Conservation (phyloP, 2,888 invertebrate genomes). For the Horisme vitalbata region DNA sequence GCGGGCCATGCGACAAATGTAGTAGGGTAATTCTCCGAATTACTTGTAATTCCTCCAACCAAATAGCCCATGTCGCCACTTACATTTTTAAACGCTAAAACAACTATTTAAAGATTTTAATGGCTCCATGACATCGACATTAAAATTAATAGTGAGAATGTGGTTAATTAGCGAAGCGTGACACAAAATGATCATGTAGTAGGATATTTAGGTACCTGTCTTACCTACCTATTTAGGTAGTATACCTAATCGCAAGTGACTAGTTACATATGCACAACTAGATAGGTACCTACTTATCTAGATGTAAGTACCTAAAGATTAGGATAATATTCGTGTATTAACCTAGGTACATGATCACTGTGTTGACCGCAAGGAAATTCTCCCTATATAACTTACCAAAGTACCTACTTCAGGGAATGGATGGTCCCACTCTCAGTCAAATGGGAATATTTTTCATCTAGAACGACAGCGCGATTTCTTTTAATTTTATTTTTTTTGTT, state of each 20-base stretch:
- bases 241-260: background rate
- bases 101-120: constrained; percentile 36
- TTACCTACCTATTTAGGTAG: background rate
- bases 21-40: constrained; percentile 47
- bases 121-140: constrained; percentile 32
- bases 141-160: constrained; percentile 39
- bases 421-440: too few relatives aligned
- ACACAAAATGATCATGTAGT: too few relatives aligned
- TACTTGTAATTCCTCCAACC: constrained; percentile 25
- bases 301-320: too few relatives aligned
- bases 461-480: too few relatives aligned
- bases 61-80: constrained; percentile 46
- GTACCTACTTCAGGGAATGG: too few relatives aligned
- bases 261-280: background rate
- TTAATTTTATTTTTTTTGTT: too few relatives aligned
- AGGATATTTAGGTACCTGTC: background rate
- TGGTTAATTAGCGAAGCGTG: constrained; percentile 40
- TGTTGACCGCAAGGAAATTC: too few relatives aligned
- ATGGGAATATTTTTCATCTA: too few relatives aligned
- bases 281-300: too few relatives aligned
- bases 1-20: constrained; percentile 28
- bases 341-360: too few relatives aligned
- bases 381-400: too few relatives aligned
- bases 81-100: constrained; percentile 38
- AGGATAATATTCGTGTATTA: too few relatives aligned